Base-by-base conservation (phyloP, 2,888 invertebrate species). In the Pecten maximus region DNA sequence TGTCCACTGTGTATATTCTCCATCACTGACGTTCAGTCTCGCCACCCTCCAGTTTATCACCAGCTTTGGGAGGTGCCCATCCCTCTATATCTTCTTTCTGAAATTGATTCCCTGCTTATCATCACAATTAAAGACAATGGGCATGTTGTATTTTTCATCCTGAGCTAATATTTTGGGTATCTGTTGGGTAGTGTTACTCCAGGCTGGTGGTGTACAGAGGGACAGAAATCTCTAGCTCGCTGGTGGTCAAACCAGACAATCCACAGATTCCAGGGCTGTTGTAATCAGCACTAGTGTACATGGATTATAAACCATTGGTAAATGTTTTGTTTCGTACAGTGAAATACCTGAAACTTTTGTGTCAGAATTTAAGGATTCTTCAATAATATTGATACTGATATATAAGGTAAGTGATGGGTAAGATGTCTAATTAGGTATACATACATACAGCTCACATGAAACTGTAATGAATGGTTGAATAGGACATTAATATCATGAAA, bases 61-160 rank as follows among this genome's bases (percentile, higher is more conserved):
- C 35, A 23, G 74, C 74, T 35, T 74, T 12, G 74, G 74, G 74
- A 74, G 35, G 44, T 35, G 19, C 35, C 74, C 74, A 28, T 35
- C 35, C 74, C 74, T 35, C 12, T 35, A 28, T 74, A 74, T 74
- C 74, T 28, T 74, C 74, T 74, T 28, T 74, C 74, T 74, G 74
- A 35, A 74, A 74, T 74, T 6, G 74, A 74, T 74, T 74, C 74
- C 54, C 35, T 12, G 74, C 74, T 74, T 74, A 74, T 74, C 74
- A 74, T 74, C 74, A 74, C 74, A 74, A 74, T 74, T 74, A 74
- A 74, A 74, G 74, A 74, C 74, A 74, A 74, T 74, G 74, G 74
- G 74, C 74, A 74, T 74, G 74, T 74, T 74, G 74, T 74, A 74
- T 35, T 35, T 74, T 74, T 74, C 74, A 74, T 74, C 74, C 35